phyloP scores from a whole-genome alignment of 2,888 invertebrate genomes.

The Apamea sordens region DNA sequence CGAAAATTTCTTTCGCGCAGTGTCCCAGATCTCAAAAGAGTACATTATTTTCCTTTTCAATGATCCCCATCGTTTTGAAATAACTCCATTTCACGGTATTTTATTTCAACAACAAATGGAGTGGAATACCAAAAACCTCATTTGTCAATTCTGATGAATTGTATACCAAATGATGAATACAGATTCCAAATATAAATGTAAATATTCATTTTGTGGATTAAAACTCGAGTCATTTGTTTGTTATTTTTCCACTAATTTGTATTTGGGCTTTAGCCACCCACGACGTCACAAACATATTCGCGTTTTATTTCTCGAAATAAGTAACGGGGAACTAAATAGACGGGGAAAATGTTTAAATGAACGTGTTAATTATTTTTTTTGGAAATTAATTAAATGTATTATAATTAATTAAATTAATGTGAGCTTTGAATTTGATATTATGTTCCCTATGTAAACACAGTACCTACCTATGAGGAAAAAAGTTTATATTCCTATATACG shows the following conservation, averaged over 20 bases:
- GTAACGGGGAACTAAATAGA: not conserved
- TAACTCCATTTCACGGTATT: conserved; percentile 35
- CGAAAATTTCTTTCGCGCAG: too few relatives aligned
- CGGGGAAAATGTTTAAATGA: not conserved
- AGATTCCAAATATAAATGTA: conserved; percentile 45
- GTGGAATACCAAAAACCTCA: conserved; percentile 57
- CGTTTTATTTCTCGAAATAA: not conserved
- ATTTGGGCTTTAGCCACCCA: not conserved
- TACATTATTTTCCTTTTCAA: not conserved
- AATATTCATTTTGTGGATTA: conserved; percentile 38
- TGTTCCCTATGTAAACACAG: conserved; percentile 3
- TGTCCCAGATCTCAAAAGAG: not conserved
- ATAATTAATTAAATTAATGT: too few relatives aligned
- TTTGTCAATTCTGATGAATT: conserved; percentile 49
- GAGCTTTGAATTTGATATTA: not conserved
- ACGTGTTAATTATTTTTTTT: not conserved
- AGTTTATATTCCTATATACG: not conserved
- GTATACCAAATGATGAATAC: conserved; percentile 40
- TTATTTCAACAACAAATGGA: conserved; percentile 49
- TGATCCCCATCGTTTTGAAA: conserved; percentile 21
- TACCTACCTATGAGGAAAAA: not conserved
- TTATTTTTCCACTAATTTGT: not conserved
- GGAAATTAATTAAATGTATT: too few relatives aligned
- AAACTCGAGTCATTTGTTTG: conserved; percentile 9
- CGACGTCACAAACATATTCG: not conserved